Conservation (phyloP, 2,888 invertebrate genomes). For the Xanthia icteritia region DNA sequence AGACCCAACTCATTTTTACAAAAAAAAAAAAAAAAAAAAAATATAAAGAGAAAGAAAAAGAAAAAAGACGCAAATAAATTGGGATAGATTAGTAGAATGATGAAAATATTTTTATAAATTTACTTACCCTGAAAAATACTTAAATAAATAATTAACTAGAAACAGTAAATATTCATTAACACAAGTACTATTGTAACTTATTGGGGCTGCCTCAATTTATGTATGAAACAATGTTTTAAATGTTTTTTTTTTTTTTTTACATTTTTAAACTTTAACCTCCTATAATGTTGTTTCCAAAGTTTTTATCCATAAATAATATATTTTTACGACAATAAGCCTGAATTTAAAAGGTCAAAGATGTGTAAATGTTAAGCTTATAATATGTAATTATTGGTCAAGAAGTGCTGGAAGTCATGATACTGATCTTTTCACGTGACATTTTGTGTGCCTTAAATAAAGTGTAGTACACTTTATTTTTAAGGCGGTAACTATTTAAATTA, state of each 20-base stretch:
- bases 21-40: no score
- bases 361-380: constrained; percentile 24
- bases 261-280: background rate
- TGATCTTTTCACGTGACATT: constrained; percentile 21
- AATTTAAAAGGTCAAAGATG: constrained; percentile 39
- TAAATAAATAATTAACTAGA: background rate
- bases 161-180: background rate
- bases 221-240: no score
- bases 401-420: constrained; percentile 26
- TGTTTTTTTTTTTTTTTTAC: no score
- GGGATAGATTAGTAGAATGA: no score
- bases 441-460: background rate
- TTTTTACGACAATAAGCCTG: constrained; percentile 24
- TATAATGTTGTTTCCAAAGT: background rate
- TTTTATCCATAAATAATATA: constrained; percentile 5
- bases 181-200: no score
- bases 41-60: no score
- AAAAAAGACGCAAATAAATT: no score
- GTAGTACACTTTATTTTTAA: background rate
- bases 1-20: no score
- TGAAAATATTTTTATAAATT: background rate
- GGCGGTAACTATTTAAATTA: constrained; percentile 7
- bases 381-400: constrained; percentile 38
- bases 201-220: no score
- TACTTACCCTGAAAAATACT: background rate